phyloP scores from a whole-genome alignment of 2,113 vertebrate genomes.

The Edolisoma coerulescens region DNA sequence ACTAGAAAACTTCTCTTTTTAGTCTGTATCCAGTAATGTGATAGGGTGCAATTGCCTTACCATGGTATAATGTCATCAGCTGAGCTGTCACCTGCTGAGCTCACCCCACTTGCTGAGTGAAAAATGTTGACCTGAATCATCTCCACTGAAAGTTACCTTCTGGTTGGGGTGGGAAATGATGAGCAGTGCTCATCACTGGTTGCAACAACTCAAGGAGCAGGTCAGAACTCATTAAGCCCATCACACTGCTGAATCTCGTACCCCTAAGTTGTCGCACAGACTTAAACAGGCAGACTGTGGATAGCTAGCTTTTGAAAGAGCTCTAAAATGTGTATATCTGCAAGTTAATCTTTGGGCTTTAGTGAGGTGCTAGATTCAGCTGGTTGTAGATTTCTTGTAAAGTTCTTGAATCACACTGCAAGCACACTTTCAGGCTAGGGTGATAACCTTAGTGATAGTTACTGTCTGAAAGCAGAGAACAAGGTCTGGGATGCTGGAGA shows the following conservation, averaged over 20 bases:
- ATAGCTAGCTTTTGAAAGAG: background rate
- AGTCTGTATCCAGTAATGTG: background rate
- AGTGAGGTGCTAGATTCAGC: background rate
- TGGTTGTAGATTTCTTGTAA: background rate
- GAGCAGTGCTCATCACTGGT: background rate
- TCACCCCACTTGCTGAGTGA: background rate
- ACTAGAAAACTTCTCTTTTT: background rate
- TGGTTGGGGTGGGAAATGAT: background rate
- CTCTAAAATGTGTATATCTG: background rate
- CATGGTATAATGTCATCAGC: background rate
- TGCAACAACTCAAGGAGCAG: background rate
- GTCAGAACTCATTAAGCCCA: background rate
- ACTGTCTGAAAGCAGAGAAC: background rate
- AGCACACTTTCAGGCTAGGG: background rate
- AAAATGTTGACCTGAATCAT: background rate
- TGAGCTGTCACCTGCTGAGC: background rate
- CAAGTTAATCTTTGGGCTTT: background rate
- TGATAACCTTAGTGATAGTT: background rate
- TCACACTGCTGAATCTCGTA: background rate
- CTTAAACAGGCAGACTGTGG: background rate
- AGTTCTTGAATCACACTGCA: background rate
- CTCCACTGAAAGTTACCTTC: background rate
- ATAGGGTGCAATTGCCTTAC: background rate
- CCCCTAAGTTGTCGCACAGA: background rate
- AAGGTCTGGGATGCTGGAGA: background rate